phyloP scores from a whole-genome alignment of 1,140 invertebrate genomes.

The Zaprionus gabonicus region DNA sequence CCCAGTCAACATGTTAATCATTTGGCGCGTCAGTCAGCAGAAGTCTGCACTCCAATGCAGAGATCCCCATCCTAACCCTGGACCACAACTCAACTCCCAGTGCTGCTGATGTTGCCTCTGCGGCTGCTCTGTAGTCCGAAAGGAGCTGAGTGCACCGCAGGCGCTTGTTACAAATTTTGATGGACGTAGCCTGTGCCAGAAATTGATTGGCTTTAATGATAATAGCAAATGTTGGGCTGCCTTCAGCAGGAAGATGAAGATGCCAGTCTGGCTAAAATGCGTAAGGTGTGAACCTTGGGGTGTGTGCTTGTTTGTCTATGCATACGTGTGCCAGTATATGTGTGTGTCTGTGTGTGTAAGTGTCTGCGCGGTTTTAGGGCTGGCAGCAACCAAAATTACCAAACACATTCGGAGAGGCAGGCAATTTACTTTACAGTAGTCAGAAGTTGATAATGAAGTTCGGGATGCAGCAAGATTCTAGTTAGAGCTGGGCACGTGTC shows the following conservation, averaged over 20 bases:
- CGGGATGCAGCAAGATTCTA: neutral
- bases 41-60: neutral
- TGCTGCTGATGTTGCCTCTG: neutral
- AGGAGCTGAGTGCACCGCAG: constrained; percentile 59
- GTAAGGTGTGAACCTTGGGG: constrained; percentile 36
- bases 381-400: constrained; percentile 38
- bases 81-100: neutral
- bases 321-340: neutral
- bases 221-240: constrained; percentile 58
- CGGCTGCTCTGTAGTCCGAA: constrained; percentile 6
- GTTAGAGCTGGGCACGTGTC: constrained; percentile 4
- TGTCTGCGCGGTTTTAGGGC: constrained; percentile 6
- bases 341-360: neutral
- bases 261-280: constrained; percentile 42
- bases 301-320: neutral
- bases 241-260: constrained; percentile 24
- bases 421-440: constrained; percentile 49
- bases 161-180: constrained; percentile 80
- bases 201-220: constrained; percentile 81
- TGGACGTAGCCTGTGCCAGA: constrained; percentile 67
- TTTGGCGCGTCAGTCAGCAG: constrained; percentile 64
- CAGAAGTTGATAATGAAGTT: constrained; percentile 5
- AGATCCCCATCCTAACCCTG: neutral
- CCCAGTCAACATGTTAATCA: constrained; percentile 76
- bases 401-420: constrained; percentile 29